Evolutionary conservation across 2,797 vertebrate genomes (phyloP), one percentile per base, ranked within the genome.

Genomic region (Ptychobarbus kaznakovi): DNA sequence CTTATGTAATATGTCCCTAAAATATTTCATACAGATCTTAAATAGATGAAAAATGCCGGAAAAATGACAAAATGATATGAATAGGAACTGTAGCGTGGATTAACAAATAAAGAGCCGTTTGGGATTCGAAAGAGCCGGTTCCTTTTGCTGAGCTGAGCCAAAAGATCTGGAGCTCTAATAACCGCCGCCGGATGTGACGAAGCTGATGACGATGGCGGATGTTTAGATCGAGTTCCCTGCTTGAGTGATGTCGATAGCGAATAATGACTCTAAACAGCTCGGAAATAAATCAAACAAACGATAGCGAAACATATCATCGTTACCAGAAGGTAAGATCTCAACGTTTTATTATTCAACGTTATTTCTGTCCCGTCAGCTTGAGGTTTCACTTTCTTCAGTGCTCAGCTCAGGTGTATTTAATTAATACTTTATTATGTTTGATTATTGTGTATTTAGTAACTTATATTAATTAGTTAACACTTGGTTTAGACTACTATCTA

Each of bases 181-280:
- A 15, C 13, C 15, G 12, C 13, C 13, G 1, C 65, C 87, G 82
- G 88, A 89, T 53, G 49, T 85, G 61, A 76, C 88, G 56, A 16
- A 4, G 16, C 1, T 0, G 6, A 38, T 15, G 46, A 66, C 42
- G 46, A 3, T 25, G 0, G 10, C 85, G 87, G 85, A 85, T 85
- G 74, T 78, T 44, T 28, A 13, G 35, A 7, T 1, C 10, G 40
- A 25, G 68, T 49, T 58, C 12, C 16, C 4, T 32, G 68, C 5
- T 51, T 51, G 44, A 66, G 1, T 13, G 32, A 66, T 32, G 20
- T 68, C 22, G 38, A 73, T 12, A 11, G n/a, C 38, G 51, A 9
- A 15, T 46, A 6, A 15, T 46, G 16, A 70, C 6, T 76, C 6
- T 51, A 12, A 76, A 40, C 35, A 32, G 51, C 18, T 8, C 51